Evolutionary conservation across 2,797 vertebrate species (phyloP), one percentile per base, ranked within the genome.

Genomic region (Fistularia tabacaria): DNA sequence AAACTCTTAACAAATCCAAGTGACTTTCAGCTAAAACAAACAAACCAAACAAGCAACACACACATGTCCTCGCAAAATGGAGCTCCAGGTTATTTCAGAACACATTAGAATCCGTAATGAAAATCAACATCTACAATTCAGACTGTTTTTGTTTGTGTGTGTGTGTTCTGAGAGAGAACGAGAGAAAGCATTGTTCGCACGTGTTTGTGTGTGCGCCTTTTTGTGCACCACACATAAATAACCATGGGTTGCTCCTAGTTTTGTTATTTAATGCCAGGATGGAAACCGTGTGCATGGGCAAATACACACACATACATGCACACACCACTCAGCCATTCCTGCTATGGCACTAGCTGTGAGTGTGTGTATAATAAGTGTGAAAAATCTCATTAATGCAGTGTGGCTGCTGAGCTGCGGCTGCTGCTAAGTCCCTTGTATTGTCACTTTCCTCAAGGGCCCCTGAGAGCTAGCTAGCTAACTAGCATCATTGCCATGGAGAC

Each of bases 361-460:
- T 81, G 80, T 87, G 85, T 88, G 91, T 94, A 92, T 97, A 95
- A 95, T 95, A 96, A 93, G 93, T 94, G 94, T 95, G 93, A 93
- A 96, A 94, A 94, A 95, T 95, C 94, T 95, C 93, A 98, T 96
- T 96, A 95, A 98, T 96, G 94, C 94, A 92, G 92, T 88, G 90
- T 90, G 91, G 88, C 92, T 94, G 92, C 91, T 93, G 92, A 93
- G 94, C 92, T 89, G 88, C 91, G 91, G 92, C 90, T 82, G 82
- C 84, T 82, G 83, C 82, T 82, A 82, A 85, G 79, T 86, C 83
- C 56, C 93, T 94, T 93, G 93, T 94, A 95, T 97, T 97, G 95
- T 98, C 85, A 85, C 78, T 81, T 82, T 95, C 90, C 93, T 94
- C 91, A 89, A 87, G 89, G 92, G 93, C 92, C 92, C 93, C 93